phyloP scores from a whole-genome alignment of 2,888 invertebrate species.

The Diadegma fenestrale region DNA sequence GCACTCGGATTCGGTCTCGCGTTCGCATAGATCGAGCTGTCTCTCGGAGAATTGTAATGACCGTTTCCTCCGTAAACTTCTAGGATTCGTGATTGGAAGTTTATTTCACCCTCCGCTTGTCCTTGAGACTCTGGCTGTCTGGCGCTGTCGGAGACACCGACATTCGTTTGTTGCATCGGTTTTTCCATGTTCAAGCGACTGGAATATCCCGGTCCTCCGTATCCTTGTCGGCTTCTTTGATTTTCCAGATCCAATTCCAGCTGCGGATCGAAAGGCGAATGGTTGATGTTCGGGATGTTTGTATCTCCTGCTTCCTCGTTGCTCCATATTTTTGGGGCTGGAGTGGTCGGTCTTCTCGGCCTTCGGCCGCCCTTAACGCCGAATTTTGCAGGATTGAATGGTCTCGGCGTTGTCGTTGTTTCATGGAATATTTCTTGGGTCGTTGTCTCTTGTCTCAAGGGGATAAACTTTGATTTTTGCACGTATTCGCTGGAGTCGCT shows the following conservation, averaged over 20 bases:
- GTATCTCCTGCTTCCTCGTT: slow-evolving; percentile 33
- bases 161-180: not conserved
- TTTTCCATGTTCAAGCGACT: not conserved
- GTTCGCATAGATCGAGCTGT: slow-evolving; percentile 72
- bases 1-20: slow-evolving; percentile 76
- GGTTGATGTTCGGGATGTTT: slow-evolving; percentile 17
- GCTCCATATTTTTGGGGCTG: slow-evolving; percentile 45
- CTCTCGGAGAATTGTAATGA: slow-evolving; percentile 73
- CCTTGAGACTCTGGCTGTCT: not conserved
- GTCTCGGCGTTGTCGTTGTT: slow-evolving; percentile 64
- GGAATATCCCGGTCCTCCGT: not conserved
- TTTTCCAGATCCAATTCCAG: slow-evolving; percentile 48
- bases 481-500: slow-evolving; percentile 32
- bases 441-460: not conserved
- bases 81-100: slow-evolving; percentile 74
- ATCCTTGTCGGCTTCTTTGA: not conserved
- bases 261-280: slow-evolving; percentile 25
- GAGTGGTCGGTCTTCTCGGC: slow-evolving; percentile 73
- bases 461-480: not conserved
- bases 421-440: slow-evolving; percentile 18
- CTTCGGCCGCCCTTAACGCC: slow-evolving; percentile 43
- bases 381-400: not conserved
- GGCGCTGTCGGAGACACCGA: not conserved
- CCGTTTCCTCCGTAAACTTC: slow-evolving; percentile 79
- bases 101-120: slow-evolving; percentile 2